Evolutionary conservation across 2,113 vertebrate species (phyloP).

Genomic region (Microtus richardsoni): DNA sequence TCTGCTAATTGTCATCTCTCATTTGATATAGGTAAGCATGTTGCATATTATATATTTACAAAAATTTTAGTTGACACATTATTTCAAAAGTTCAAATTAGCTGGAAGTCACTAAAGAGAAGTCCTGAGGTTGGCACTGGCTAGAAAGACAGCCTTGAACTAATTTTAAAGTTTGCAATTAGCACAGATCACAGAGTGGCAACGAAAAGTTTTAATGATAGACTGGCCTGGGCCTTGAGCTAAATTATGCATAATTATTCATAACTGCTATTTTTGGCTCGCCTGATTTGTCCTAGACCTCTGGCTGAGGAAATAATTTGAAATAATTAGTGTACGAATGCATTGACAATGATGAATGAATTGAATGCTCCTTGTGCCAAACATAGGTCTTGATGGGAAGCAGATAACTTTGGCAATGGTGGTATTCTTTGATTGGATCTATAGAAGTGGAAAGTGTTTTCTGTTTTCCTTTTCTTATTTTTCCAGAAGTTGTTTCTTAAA

Average conservation of each 20-base stretch:
- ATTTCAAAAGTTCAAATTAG: slow-evolving; percentile 74
- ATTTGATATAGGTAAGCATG: not conserved
- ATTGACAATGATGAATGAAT: slow-evolving; percentile 94
- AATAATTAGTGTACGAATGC: slow-evolving; percentile 92
- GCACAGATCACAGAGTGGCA: slow-evolving; percentile 86
- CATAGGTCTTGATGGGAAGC: slow-evolving; percentile 88
- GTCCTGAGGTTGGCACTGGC: slow-evolving; percentile 71
- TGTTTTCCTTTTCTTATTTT: slow-evolving; percentile 10
- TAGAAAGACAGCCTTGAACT: slow-evolving; percentile 84
- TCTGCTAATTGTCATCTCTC: not conserved
- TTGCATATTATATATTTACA: not conserved
- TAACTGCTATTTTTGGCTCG: slow-evolving; percentile 94
- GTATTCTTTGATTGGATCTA: slow-evolving; percentile 81
- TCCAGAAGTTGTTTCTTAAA: slow-evolving; percentile 50
- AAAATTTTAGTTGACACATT: slow-evolving; percentile 63
- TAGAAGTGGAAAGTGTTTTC: slow-evolving; percentile 71
- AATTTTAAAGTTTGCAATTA: slow-evolving; percentile 86
- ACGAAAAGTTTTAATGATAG: slow-evolving; percentile 88
- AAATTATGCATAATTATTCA: slow-evolving; percentile 98
- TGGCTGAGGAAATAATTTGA: slow-evolving; percentile 96
- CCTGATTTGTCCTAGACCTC: slow-evolving; percentile 94
- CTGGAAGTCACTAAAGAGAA: slow-evolving; percentile 73
- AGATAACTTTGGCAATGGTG: slow-evolving; percentile 86
- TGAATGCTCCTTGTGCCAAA: slow-evolving; percentile 87
- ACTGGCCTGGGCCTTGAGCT: slow-evolving; percentile 93